phyloP scores from a whole-genome alignment of 2,797 vertebrate species.

The Dromococcyx pavoninus region DNA sequence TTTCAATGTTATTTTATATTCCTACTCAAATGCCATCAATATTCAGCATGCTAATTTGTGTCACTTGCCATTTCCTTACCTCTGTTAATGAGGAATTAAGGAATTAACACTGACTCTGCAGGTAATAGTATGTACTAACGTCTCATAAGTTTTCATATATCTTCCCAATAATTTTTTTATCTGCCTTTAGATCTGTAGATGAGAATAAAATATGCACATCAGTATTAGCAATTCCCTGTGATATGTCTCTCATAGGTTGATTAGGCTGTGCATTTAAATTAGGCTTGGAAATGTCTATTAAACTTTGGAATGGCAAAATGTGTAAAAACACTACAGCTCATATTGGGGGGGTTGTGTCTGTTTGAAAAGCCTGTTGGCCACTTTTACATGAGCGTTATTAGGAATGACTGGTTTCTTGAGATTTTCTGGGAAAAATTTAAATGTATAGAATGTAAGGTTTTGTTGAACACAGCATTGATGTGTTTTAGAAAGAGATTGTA shows the following conservation, averaged over 20 bases:
- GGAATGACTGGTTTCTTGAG: not conserved
- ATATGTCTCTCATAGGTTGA: not conserved
- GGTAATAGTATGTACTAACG: not conserved
- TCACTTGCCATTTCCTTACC: constrained; percentile 6
- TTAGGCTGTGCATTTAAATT: not conserved
- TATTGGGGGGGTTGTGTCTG: accelerated
- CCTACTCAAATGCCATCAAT: not conserved
- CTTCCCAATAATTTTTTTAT: not conserved
- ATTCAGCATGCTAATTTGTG: not conserved
- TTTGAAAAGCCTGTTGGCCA: not conserved
- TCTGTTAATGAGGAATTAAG: not conserved
- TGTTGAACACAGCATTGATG: not conserved
- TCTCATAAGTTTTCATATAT: not conserved
- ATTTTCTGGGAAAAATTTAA: not conserved
- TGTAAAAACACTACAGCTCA: not conserved
- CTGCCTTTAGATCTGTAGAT: not conserved
- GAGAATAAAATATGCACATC: not conserved
- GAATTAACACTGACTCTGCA: not conserved
- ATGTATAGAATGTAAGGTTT: not conserved
- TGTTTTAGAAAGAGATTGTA: not conserved
- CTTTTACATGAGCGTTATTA: not conserved
- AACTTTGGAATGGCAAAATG: not conserved
- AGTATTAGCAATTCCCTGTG: not conserved
- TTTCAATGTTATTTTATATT: not conserved
- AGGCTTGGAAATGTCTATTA: not conserved